Evolutionary conservation across 2,113 vertebrate species (phyloP), one percentile per base, ranked within the genome.

Genomic region (Pyrgilauda ruficollis): DNA sequence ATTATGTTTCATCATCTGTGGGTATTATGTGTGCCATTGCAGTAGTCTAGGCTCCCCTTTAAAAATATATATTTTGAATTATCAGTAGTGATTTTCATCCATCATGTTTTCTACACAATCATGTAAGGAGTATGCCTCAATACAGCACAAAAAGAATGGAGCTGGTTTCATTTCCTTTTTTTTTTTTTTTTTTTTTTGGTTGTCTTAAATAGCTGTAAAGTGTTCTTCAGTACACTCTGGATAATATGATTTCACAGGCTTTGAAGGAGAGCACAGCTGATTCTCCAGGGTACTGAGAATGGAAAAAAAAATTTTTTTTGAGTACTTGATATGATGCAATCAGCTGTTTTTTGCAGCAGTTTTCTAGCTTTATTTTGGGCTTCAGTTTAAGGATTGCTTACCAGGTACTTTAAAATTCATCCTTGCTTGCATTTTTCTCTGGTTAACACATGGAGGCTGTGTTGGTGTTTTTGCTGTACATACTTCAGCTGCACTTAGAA

Each of bases 391-490:
- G 80, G 92, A 93, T 97, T 97, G 92, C 95, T 97, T 97, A 94
- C 93, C 87, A 94, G 95, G 94, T 96, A 92, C 93, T 96, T 95
- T 50, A 66, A 86, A 95, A 88, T 76, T 96, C 84, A 93, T 80
- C 82, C 87, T 91, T 96, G 94, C 92, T 95, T 97, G 93, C 88
- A 33, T 97, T 97, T 97, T 95, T 96, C 97, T 91, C 75, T 87
- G 84, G 68, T 92, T 96, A 83, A 98, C 93, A 96, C 96, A 86
- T 94, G 95, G 95, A 97, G 96, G 97, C 96, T 97, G 95, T 97
- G 97, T 96, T 97, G 78, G 91, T 96, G 94, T 97, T 96, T 74
- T 96, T 97, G 91, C 85, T 98, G 97, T 98, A 98, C 97, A 98
- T 98, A 98, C 94, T 97, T 98, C 96, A 97, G 49, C 97, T 97